phyloP scores from a whole-genome alignment of 1,140 invertebrate genomes.

The Rhagoletis zephyria region DNA sequence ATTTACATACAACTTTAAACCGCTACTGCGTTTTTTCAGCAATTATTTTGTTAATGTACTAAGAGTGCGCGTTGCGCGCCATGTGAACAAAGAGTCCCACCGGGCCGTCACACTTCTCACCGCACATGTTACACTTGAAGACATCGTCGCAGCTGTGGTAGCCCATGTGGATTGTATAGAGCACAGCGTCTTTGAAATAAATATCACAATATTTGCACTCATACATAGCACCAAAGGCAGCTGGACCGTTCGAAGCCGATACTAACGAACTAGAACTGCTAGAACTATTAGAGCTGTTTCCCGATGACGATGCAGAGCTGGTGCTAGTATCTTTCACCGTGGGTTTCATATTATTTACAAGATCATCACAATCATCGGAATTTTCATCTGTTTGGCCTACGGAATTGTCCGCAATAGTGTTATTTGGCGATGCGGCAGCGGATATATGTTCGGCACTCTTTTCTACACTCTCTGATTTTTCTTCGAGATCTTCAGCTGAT shows the following conservation, averaged over 20 bases:
- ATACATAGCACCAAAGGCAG: conserved; percentile 72
- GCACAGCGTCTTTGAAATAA: conserved; percentile 88
- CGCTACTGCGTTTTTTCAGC: background rate
- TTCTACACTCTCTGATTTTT: conserved; percentile 61
- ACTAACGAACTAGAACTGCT: conserved; percentile 66
- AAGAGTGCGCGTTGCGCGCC: conserved; percentile 84
- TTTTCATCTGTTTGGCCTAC: background rate
- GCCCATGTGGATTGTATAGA: conserved; percentile 96
- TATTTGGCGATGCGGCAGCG: conserved; percentile 3
- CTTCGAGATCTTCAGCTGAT: conserved; percentile 62
- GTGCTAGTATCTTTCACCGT: conserved; percentile 62
- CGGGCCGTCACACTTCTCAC: conserved; percentile 84
- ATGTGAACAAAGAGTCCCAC: conserved; percentile 94
- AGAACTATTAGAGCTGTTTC: conserved; percentile 74
- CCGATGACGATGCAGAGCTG: conserved; percentile 69
- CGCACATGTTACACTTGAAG: conserved; percentile 95
- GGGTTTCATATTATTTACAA: background rate
- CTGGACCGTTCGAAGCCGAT: conserved; percentile 68
- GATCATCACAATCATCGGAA: conserved; percentile 54
- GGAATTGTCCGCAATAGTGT: conserved; percentile 53
- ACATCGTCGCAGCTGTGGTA: conserved; percentile 93
- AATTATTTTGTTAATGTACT: conserved; percentile 64
- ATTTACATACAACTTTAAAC: background rate
- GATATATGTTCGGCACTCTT: background rate
- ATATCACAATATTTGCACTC: conserved; percentile 92